phyloP scores from a whole-genome alignment of 2,113 vertebrate species.

The Epinephelus moara region DNA sequence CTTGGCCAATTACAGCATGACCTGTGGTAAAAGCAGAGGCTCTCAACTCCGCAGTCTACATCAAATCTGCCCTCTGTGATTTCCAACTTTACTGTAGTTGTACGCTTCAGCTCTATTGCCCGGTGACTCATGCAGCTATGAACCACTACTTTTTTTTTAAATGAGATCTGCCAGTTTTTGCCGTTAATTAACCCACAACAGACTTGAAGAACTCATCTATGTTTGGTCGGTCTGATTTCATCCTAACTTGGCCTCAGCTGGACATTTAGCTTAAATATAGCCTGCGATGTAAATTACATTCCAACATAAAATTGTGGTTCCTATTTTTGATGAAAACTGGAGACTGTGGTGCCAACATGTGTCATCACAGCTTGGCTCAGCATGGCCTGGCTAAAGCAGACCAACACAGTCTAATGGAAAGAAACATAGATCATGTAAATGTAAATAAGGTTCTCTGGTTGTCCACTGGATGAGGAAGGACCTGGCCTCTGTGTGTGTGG shows the following conservation, averaged over 20 bases:
- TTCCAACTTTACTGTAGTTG: slow-evolving; percentile 21
- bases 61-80: slow-evolving; percentile 23
- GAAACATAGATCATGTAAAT: not conserved
- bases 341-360: not conserved
- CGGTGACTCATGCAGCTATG: slow-evolving; percentile 11
- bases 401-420: not conserved
- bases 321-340: no score
- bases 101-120: not conserved
- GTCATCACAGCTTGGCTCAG: not conserved
- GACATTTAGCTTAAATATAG: not conserved
- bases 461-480: no score
- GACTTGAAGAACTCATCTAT: not conserved
- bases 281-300: not conserved
- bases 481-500: not conserved
- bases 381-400: not conserved
- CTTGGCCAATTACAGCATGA: slow-evolving; percentile 56
- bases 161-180: not conserved
- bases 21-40: slow-evolving; percentile 20
- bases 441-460: no score
- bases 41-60: slow-evolving; percentile 29
- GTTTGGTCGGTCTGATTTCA: not conserved
- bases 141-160: not conserved
- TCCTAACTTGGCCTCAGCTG: not conserved
- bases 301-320: no score
- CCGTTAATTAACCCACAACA: not conserved